Evolutionary conservation across 2,888 invertebrate genomes (phyloP), one percentile per base, ranked within the genome.

Genomic region (Dicycla oo): DNA sequence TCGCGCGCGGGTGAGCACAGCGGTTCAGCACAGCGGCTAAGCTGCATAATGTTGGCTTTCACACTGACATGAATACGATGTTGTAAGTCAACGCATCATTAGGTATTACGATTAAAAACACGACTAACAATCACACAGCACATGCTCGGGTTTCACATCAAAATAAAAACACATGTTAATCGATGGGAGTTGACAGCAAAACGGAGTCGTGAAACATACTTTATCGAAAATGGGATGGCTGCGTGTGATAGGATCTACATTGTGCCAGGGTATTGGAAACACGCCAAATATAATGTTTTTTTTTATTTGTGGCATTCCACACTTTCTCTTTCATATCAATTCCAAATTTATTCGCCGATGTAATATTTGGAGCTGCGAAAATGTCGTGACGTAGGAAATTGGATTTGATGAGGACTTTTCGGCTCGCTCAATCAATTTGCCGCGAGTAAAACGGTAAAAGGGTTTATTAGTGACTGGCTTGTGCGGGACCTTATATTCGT

Each of bases 221-320:
- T 73, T 77, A 78, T 75, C 66, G 73, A 76, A 79, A 83, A 83
- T 79, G 75, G 72, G 26, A 75, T 75, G 57, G 53, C 57, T 63
- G 78, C 88, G 92, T 63, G 78, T 88, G 92, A 91, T 91, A 88
- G 88, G 82, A 90, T 91, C 89, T 89, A 87, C 85, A 87, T 86
- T 87, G 90, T 90, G 89, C 85, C 80, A 85, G 87, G 87, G 78
- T 80, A 76, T 88, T 87, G 88, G 85, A 80, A 86, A 87, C 85
- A 85, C 81, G 87, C 86, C 87, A 87, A 75, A 82, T 82, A 80
- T 86, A 80, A 88, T 84, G 82, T 81, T 86, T 70, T 30, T 30
- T 87, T 84, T 75, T 84, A 88, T 86, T 89, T 86, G 67, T 62
- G 80, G 70, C 83, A 62, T 80, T 80, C 30, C 68, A 69, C 65